Conservation (phyloP, 2,888 invertebrate genomes). For the Melipona bicolor region DNA sequence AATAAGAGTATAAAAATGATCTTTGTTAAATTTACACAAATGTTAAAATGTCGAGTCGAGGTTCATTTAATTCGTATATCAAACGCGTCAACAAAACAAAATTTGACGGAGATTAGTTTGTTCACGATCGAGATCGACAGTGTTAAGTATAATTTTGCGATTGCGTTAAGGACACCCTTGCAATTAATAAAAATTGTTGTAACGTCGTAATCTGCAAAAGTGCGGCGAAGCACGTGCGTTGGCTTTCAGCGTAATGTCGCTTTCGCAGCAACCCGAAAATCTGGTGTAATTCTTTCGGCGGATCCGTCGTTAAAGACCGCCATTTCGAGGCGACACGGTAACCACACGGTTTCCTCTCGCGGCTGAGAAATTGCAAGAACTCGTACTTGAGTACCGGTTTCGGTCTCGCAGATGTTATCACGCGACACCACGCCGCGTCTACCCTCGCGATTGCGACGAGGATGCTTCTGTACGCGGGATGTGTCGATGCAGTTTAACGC, state of each 20-base stretch:
- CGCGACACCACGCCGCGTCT: conserved; percentile 60
- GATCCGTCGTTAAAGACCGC: conserved; percentile 27
- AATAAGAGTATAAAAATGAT: no score
- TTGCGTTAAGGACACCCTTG: not conserved
- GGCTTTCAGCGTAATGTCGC: conserved; percentile 5
- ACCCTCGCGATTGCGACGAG: conserved; percentile 66
- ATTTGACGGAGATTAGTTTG: no score
- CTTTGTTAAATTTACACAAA: no score
- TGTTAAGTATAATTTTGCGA: not conserved
- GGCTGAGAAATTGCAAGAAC: conserved; percentile 39
- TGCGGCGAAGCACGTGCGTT: not conserved
- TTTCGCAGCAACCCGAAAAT: conserved; percentile 15
- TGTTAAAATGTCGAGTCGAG: no score
- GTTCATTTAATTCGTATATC: no score
- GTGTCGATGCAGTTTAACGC: not conserved
- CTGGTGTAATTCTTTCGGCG: conserved; percentile 36
- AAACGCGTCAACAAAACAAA: no score
- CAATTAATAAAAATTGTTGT: not conserved
- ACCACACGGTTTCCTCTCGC: conserved; percentile 36
- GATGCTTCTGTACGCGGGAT: conserved; percentile 56
- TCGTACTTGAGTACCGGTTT: conserved; percentile 72
- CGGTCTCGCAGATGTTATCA: conserved; percentile 74
- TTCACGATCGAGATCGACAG: not conserved
- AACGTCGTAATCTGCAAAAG: not conserved
- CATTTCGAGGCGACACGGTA: conserved; percentile 40